phyloP scores from a whole-genome alignment of 2,797 vertebrate species.

The Cossypha polioptera region DNA sequence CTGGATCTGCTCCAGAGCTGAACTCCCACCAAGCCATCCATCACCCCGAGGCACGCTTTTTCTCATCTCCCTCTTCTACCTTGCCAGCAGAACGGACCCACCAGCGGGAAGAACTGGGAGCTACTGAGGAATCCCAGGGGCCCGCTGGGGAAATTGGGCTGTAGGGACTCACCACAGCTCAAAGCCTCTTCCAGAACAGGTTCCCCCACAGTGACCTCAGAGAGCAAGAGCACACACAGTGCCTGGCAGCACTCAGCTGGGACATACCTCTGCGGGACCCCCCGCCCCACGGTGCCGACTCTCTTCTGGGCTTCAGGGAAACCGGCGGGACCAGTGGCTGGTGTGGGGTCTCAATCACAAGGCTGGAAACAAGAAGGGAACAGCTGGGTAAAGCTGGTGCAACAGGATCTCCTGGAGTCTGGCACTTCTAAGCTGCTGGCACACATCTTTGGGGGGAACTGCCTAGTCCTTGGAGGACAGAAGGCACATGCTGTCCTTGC shows the following conservation, averaged over 20 bases:
- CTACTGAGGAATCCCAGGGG: not conserved
- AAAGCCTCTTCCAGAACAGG: not conserved
- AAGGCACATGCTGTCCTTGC: no score
- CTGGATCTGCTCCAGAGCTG: not conserved
- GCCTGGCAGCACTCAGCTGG: not conserved
- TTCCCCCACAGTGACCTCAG: not conserved
- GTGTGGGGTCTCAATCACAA: not conserved
- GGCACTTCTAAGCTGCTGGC: not conserved
- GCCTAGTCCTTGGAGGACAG: not conserved
- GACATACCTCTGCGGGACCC: not conserved
- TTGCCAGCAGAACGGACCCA: not conserved
- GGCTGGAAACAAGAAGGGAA: not conserved
- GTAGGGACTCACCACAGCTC: not conserved
- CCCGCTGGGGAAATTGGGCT: accelerated
- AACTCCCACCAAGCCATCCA: not conserved
- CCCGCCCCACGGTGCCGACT: not conserved
- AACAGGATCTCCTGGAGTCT: not conserved
- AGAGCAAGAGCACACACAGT: no score
- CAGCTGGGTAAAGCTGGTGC: not conserved
- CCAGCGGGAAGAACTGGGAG: not conserved
- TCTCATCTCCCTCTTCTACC: not conserved
- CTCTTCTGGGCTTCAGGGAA: conserved; percentile 1
- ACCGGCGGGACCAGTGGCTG: accelerated
- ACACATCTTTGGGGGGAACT: not conserved
- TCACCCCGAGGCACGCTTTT: accelerated